Conservation (phyloP, 2,888 invertebrate genomes). For the Aproaerema taeniolella region DNA sequence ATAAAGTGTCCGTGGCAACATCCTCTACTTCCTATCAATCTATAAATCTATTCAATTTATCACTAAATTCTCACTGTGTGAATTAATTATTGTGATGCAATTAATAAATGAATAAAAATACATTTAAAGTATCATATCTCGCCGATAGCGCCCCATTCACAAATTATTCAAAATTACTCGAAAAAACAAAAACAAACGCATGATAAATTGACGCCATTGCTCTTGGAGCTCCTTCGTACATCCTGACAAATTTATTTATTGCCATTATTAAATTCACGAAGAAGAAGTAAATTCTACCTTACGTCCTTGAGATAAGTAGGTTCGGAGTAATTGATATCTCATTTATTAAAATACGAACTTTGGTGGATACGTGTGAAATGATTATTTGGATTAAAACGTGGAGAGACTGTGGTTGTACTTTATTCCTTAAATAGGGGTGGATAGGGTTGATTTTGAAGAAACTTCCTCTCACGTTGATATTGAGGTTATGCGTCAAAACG, state of each 20-base stretch:
- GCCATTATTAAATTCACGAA: slow-evolving; percentile 12
- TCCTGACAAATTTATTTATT: slow-evolving; percentile 24
- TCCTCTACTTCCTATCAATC: slow-evolving; percentile 27
- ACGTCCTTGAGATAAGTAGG: slow-evolving; percentile 17
- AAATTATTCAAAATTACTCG: slow-evolving; percentile 61
- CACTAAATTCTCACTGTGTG: too few species aligned
- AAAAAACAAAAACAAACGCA: slow-evolving; percentile 44
- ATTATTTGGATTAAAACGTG: slow-evolving; percentile 26
- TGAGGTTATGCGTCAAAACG: slow-evolving; percentile 50
- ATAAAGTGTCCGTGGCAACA: slow-evolving; percentile 34
- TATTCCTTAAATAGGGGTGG: slow-evolving; percentile 12
- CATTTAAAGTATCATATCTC: slow-evolving; percentile 40
- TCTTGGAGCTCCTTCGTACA: slow-evolving; percentile 33
- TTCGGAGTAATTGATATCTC: slow-evolving; percentile 10
- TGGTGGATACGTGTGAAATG: slow-evolving; percentile 37
- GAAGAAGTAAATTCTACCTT: slow-evolving; percentile 22
- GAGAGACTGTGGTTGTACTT: slow-evolving; percentile 15
- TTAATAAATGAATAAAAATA: too few species aligned
- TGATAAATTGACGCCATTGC: slow-evolving; percentile 54
- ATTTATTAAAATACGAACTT: slow-evolving; percentile 16
- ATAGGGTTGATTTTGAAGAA: slow-evolving; percentile 24
- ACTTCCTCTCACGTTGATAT: slow-evolving; percentile 21
- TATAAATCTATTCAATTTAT: too few species aligned
- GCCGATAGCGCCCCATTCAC: slow-evolving; percentile 53
- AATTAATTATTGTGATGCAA: too few species aligned